Evolutionary conservation across 1,140 invertebrate genomes (phyloP).

Genomic region (Drosophila leontia): DNA sequence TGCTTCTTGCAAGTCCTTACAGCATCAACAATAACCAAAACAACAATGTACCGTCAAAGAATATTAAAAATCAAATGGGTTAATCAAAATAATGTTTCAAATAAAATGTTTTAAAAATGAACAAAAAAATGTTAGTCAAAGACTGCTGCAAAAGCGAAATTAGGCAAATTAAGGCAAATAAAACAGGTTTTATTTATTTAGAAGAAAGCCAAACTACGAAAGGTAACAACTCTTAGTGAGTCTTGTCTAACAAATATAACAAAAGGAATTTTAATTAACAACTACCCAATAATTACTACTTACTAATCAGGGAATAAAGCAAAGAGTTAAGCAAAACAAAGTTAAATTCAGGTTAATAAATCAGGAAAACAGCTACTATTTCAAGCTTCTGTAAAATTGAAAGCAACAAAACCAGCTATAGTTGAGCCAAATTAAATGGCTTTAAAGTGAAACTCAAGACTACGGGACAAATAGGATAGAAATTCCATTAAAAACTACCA

Average conservation of each 20-base stretch:
- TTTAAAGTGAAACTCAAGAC: constrained; percentile 25
- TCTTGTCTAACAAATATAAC: neutral
- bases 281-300: neutral
- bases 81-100: constrained; percentile 23
- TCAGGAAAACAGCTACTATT: constrained; percentile 20
- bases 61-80: constrained; percentile 50
- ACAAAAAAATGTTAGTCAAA: constrained; percentile 29
- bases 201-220: neutral
- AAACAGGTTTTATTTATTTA: too few species aligned
- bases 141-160: constrained; percentile 67
- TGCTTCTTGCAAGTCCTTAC: constrained; percentile 93
- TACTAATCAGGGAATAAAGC: constrained; percentile 1
- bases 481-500: constrained; percentile 49
- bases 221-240: neutral
- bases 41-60: constrained; percentile 49
- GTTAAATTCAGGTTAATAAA: constrained; percentile 23
- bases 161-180: constrained; percentile 26
- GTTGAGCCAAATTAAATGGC: constrained; percentile 31
- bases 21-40: constrained; percentile 56
- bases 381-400: constrained; percentile 63
- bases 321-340: constrained; percentile 9
- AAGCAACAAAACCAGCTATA: constrained; percentile 13
- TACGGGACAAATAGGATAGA: constrained; percentile 34
- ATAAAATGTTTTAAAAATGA: constrained; percentile 39
- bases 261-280: neutral